These are phyloP conservation scores for Calephelis nemesis DNA, from an alignment of 1,140 invertebrate genomes.

Conservation along the genomic window DNA sequence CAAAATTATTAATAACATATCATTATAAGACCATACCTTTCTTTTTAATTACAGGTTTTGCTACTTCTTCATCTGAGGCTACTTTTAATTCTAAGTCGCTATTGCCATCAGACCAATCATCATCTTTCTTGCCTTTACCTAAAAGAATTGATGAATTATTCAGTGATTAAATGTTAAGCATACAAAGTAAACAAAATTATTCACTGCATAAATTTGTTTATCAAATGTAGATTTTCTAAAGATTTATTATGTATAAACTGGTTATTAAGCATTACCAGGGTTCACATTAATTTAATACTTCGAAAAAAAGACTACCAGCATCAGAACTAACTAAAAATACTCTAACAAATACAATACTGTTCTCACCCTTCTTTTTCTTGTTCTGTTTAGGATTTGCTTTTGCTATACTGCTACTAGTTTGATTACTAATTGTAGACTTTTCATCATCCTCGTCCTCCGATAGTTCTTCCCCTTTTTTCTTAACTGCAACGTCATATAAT, in stretches of 20 bases:
- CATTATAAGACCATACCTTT: slow-evolving; percentile 46
- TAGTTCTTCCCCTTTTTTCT: slow-evolving; percentile 44
- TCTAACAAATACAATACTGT: slow-evolving; percentile 17
- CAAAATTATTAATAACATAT: slow-evolving; percentile 11
- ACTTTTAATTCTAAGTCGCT: slow-evolving; percentile 71
- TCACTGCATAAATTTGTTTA: too few relatives aligned
- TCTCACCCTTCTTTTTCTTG: slow-evolving; percentile 74
- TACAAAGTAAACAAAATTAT: slow-evolving; percentile 20
- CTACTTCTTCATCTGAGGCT: slow-evolving; percentile 65
- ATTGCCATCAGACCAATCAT: slow-evolving; percentile 77
- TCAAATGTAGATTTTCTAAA: too few relatives aligned
- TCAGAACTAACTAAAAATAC: not conserved
- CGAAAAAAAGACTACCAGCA: too few relatives aligned
- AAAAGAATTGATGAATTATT: slow-evolving; percentile 8
- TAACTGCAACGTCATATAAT: slow-evolving; percentile 14
- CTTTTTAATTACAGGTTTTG: slow-evolving; percentile 61
- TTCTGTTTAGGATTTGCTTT: slow-evolving; percentile 51
- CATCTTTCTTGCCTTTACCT: slow-evolving; percentile 77
- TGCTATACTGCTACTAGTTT: slow-evolving; percentile 44
- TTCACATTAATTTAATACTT: too few relatives aligned
- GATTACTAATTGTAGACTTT: slow-evolving; percentile 52
- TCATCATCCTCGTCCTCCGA: slow-evolving; percentile 66
- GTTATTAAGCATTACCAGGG: too few relatives aligned
- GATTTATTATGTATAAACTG: too few relatives aligned
- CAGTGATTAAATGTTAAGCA: not conserved